Evolutionary conservation across 2,797 vertebrate genomes (phyloP), one percentile per base, ranked within the genome.

Genomic region (Megalops cyprinoides): DNA sequence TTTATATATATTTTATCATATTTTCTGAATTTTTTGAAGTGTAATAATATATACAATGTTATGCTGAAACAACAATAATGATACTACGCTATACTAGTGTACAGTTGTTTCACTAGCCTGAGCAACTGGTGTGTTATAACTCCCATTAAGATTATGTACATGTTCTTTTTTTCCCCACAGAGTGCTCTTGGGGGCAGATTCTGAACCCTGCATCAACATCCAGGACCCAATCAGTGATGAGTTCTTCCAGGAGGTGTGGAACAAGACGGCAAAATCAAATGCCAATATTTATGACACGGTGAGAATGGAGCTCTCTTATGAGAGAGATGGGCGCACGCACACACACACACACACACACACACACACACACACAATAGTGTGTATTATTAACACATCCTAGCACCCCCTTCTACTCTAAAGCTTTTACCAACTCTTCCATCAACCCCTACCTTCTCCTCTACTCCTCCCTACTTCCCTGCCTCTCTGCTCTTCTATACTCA

Each of bases 171-270:
- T n/a, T n/a, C n/a, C n/a, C 34, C 23, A 12, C 85, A 96, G 95
- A n/a, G 90, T 95, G 58, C 85, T 96, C n/a, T 84, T 95, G 51
- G 96, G 95, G 79, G 90, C 92, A 4, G 77, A 91, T 55, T 87
- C 89, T n/a, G 89, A 94, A 49, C 90, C 92, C 20, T 86, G 75
- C 37, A 85, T 95, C 67, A 93, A 93, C 77, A 88, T 96, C 71
- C 94, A 94, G 3, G 97, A 98, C 88, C 97, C 97, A 0, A 74
- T 97, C 88, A 95, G 95, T 53, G 95, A 97, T 51, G 75, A 90
- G 0, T 97, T 97, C 89, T 98, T 97, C 91, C 92, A 93, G 56
- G 65, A 90, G 79, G 58, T 87, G 67, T 98, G 97, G 97, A 95
- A 96, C 56, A 90, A 89, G 39, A 86, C 86, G 0, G 94, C 96